Base-by-base conservation (phyloP, 2,113 vertebrate genomes). In the Crotalus helleri region DNA sequence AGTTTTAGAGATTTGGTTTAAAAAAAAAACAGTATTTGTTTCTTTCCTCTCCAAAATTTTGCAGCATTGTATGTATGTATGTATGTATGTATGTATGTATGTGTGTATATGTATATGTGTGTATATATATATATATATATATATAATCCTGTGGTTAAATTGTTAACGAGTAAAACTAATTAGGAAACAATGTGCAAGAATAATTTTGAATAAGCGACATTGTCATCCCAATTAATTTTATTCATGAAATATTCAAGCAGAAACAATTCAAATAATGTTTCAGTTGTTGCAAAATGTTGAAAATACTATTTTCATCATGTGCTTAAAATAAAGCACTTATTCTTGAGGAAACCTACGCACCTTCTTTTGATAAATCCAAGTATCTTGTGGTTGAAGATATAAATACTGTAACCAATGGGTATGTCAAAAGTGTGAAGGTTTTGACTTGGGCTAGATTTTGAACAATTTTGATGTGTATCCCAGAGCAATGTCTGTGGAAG, bases 201-300 rank as follows among this genome's bases (percentile, higher is more conserved):
- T 90, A 23, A 87, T 24, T 87, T 91, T 88, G 88, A 39, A 7
- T 51, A 93, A 88, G 74, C 53, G 19, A 13, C 64, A 57, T 92
- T 91, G 85, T 44, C 81, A 89, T 49, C 49, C 23, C 39, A 89
- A 0, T 85, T 57, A 58, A 21, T 54, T 94, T 33, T 93, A 87
- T 87, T 89, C 89, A 19, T 85, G 39, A 54, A 57, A 89, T 91
- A 87, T 91, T 92, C 93, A 88, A 92, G 90, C 0, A 5, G 21
- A 5, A 64, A 0, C 24, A 88, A 81, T 29, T 19, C 69, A 93
- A 69, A 10, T 39, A 26, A 4, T 10, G 33, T 91, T 91, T 59
- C 51, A 29, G 15, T 33, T 0, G 74, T 74, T 86, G 51, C 10
- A 88, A 86, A 12, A 46, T 93, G 24, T 0, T 91, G 81, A 91